Evolutionary conservation across 2,113 vertebrate species (phyloP).

Genomic region (Pogonocichla stellata): DNA sequence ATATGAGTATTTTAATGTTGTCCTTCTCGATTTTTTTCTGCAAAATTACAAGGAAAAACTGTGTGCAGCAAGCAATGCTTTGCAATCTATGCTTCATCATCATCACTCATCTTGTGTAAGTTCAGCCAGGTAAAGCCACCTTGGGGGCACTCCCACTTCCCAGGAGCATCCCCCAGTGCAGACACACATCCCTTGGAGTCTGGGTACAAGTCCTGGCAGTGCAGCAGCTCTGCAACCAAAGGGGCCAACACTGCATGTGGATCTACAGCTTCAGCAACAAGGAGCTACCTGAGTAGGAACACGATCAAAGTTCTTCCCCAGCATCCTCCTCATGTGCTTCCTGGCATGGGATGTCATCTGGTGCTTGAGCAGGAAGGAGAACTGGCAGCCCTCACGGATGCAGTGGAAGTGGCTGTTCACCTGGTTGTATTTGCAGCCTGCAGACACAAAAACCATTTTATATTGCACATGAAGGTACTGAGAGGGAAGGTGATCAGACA

Average conservation of each 20-base stretch:
- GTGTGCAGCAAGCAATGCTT: not conserved
- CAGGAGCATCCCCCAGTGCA: not conserved
- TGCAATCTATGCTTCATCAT: not conserved
- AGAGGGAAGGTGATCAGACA: accelerated
- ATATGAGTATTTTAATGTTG: not conserved
- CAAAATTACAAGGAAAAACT: not conserved
- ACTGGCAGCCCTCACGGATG: constrained; percentile 97
- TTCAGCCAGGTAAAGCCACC: not conserved
- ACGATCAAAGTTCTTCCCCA: constrained; percentile 97
- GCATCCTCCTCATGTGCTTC: constrained; percentile 98
- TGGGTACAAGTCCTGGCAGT: not conserved
- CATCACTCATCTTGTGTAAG: not conserved
- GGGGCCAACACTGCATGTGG: not conserved
- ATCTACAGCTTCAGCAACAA: not conserved
- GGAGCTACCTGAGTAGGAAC: constrained; percentile 88
- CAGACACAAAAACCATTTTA: not conserved
- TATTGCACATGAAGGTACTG: not conserved
- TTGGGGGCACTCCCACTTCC: not conserved
- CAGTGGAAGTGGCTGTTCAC: constrained; percentile 99
- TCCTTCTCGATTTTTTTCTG: not conserved
- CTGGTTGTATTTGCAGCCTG: constrained; percentile 99
- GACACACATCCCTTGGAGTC: not conserved
- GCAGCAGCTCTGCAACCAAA: not conserved
- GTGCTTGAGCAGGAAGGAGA: constrained; percentile 99
- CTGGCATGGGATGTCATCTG: constrained; percentile 98